phyloP scores from a whole-genome alignment of 2,113 vertebrate genomes.

The Trematomus loennbergii region DNA sequence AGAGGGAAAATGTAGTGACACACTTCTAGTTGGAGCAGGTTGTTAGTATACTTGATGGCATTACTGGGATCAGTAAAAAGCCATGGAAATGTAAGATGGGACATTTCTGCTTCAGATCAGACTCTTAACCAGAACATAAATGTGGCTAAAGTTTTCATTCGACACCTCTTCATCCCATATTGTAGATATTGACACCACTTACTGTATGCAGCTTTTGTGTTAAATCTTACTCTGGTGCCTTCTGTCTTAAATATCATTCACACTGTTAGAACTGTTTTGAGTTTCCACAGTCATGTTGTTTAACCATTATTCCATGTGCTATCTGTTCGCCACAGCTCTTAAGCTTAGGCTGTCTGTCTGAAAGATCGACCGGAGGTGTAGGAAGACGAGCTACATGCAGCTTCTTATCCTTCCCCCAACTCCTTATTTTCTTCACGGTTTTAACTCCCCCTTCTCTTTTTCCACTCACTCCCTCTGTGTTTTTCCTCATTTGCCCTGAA shows the following conservation, averaged over 20 bases:
- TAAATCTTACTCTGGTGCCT: not conserved
- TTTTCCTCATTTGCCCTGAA: conserved; percentile 43
- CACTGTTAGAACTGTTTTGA: not conserved
- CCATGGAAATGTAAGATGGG: conserved; percentile 9
- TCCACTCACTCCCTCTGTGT: conserved; percentile 23
- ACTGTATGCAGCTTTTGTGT: conserved; percentile 5
- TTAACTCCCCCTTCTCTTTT: conserved; percentile 37
- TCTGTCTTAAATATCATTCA: conserved; percentile 12
- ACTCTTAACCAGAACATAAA: conserved; percentile 2
- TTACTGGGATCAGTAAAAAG: conserved; percentile 51
- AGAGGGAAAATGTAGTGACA: conserved; percentile 30
- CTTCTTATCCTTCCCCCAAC: conserved; percentile 16
- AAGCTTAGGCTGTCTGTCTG: conserved; percentile 27
- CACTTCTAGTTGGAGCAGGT: conserved; percentile 1
- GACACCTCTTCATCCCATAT: conserved; percentile 14
- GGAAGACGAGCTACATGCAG: conserved; percentile 27
- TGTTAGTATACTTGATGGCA: conserved; percentile 23
- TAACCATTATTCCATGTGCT: conserved; percentile 6
- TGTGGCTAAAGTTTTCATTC: conserved; percentile 24
- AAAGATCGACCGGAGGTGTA: conserved; percentile 26
- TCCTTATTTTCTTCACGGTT: conserved; percentile 11
- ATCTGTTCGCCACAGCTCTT: conserved; percentile 15
- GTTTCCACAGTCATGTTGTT: not conserved
- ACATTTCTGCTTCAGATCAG: conserved; percentile 33
- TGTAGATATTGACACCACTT: not conserved